Base-by-base conservation (phyloP, 2,888 invertebrate species). In the Watsonalla cultraria region DNA sequence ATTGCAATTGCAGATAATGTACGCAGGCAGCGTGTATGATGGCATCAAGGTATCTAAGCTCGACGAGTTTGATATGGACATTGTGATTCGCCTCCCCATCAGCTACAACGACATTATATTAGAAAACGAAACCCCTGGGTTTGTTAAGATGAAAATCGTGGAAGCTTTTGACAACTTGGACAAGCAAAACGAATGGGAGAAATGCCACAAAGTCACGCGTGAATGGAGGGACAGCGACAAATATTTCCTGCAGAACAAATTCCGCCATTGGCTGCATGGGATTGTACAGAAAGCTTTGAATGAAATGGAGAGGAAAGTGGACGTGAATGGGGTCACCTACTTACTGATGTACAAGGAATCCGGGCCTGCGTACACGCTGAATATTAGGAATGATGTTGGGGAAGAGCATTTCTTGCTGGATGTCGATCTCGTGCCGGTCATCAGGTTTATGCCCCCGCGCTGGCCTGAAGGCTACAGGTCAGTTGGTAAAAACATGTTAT, bases 11-110 rank as follows among this genome's bases (percentile, higher is more conserved):
- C 62, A 82, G 70, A 77, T 80, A 0, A 80, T 88, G 56, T 92
- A 85, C 59, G 92, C 92, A 0, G 94, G 94, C 8, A 93, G 93
- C 66, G 93, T 86, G 45, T 93, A 91, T 57, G 94, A 94, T 65
- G 86, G 88, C 9, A 85, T 93, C 35, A 92, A 92, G 74, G 89
- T 93, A 0, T 87, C 90, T 2, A 86, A 88, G 54, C 91, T 93
- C 13, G 91, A 92, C 58, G 94, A 94, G 65, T 94, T 91, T 61
- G 94, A 94, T 66, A 83, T 93, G 71, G 92, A 93, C 74, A 78
- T 93, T 5, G 82, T 92, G 5, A 85, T 94, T 48, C 80, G 85
- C 0, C 68, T 94, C n/a, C 92, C 93, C 0, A 77, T 92, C 39
- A 78, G 76, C 65, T 82, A 87, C 55, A 76, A 80, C 5, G 77